Conservation (phyloP, 2,797 vertebrate genomes). For the Antennarius maculatus region DNA sequence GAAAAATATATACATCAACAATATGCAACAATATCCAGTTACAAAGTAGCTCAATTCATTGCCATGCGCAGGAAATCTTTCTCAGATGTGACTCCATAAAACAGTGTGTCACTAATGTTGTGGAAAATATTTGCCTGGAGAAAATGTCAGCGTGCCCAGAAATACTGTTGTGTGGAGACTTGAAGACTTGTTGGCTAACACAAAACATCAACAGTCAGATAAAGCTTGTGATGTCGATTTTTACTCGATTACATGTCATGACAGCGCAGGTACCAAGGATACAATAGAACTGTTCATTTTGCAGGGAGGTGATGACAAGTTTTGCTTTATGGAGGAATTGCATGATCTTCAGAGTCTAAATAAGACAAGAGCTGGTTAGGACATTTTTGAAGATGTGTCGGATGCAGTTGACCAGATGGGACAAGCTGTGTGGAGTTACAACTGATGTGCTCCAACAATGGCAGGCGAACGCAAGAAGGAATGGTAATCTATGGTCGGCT, state of each 20-base stretch:
- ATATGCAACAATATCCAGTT: conserved; percentile 34
- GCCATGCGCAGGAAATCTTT: conserved; percentile 34
- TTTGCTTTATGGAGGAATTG: conserved; percentile 3
- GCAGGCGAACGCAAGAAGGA: background rate
- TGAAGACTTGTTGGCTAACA: conserved; percentile 32
- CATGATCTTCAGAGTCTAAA: conserved; percentile 7
- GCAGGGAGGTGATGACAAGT: background rate
- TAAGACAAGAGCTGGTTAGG: background rate
- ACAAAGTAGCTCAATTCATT: conserved; percentile 30
- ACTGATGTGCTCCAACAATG: conserved; percentile 14
- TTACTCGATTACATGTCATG: conserved; percentile 20
- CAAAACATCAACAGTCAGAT: conserved; percentile 14
- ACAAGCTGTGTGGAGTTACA: conserved; percentile 7
- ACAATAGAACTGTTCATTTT: conserved; percentile 16
- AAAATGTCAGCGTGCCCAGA: conserved; percentile 18
- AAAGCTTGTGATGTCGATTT: conserved; percentile 40
- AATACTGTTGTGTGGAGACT: conserved; percentile 22
- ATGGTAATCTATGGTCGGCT: background rate
- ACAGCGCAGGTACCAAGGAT: conserved; percentile 25
- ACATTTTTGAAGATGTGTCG: conserved; percentile 26
- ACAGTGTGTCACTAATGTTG: conserved; percentile 35
- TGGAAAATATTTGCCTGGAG: conserved; percentile 17
- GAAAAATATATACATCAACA: conserved; percentile 22
- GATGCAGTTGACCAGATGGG: background rate
- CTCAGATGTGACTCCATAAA: conserved; percentile 43